A percentile compares a stretch with the other conserved stretches of the same genome.
phyloP scores from a whole-genome alignment of 2,797 vertebrate genomes.

The Diglossa cyanea region DNA sequence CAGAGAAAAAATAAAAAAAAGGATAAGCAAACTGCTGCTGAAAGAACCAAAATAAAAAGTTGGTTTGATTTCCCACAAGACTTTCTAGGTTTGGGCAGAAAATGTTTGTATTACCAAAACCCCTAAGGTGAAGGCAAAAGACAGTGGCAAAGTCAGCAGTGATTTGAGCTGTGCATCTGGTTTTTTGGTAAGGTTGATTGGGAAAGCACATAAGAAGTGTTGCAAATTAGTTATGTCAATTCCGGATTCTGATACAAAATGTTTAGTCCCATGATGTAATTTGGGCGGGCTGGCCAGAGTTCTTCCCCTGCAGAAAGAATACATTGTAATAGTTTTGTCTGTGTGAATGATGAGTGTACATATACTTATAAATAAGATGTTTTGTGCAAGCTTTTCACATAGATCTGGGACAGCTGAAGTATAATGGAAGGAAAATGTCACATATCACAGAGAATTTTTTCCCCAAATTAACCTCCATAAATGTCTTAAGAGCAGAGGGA shows the following conservation, averaged over 20 bases:
- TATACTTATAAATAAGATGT: neutral
- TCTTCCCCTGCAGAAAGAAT: constrained; percentile 26
- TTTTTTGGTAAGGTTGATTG: neutral
- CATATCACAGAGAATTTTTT: neutral
- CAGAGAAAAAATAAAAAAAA: neutral
- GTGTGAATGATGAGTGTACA: neutral
- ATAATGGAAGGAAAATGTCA: constrained; percentile 33
- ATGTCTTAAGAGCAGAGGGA: constrained; percentile 38
- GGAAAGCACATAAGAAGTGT: neutral
- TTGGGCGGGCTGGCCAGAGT: neutral
- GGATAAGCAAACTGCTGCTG: constrained; percentile 60
- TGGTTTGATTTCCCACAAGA: constrained; percentile 58
- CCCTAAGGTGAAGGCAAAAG: constrained; percentile 20
- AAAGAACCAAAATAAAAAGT: constrained; percentile 27
- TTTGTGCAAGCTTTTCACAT: constrained; percentile 24
- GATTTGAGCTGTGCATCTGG: neutral
- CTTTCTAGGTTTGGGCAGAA: constrained; percentile 64
- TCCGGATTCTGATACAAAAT: constrained; percentile 13
- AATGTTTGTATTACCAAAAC: constrained; percentile 62
- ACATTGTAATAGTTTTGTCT: neutral
- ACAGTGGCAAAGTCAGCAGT: constrained; percentile 6
- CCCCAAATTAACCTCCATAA: constrained; percentile 35
- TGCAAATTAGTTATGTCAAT: constrained; percentile 26
- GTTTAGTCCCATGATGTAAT: constrained; percentile 12
- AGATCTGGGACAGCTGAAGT: constrained; percentile 9